Evolutionary conservation across 1,140 invertebrate genomes (phyloP).

Genomic region (Ridgeia piscesae): DNA sequence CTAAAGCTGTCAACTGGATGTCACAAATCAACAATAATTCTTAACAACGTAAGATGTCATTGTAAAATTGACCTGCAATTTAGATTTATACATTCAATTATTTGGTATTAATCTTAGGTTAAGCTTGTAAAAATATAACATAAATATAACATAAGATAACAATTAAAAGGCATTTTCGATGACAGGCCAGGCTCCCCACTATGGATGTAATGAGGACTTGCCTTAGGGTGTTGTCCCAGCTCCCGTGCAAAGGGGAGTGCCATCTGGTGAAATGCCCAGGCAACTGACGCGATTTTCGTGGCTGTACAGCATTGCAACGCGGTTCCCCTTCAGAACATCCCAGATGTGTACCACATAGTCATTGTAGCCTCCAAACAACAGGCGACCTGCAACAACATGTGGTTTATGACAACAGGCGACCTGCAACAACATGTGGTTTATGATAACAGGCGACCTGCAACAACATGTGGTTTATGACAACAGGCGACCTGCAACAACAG

Average conservation of each 20-base stretch:
- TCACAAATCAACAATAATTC: neutral
- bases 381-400: constrained; percentile 66
- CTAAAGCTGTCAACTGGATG: neutral
- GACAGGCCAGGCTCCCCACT: too few species aligned
- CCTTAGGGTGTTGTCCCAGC: constrained; percentile 97
- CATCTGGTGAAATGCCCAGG: constrained; percentile 93
- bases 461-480: too few species aligned
- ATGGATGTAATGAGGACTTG: constrained; percentile 53
- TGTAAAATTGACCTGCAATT: too few species aligned
- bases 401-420: too few species aligned
- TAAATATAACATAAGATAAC: too few species aligned
- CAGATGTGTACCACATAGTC: constrained; percentile 99
- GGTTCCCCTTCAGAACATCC: constrained; percentile 93
- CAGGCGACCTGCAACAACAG: neutral
- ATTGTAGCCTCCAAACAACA: constrained; percentile 97
- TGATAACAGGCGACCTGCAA: too few species aligned
- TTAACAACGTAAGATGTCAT: too few species aligned
- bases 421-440: too few species aligned
- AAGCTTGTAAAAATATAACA: too few species aligned
- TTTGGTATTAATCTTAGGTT: too few species aligned
- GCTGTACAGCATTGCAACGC: constrained; percentile 90
- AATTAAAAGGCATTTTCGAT: too few species aligned
- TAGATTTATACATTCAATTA: too few species aligned
- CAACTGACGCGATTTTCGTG: constrained; percentile 98
- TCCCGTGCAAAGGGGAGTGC: constrained; percentile 96